Evolutionary conservation across 2,888 invertebrate species (phyloP), one percentile per base, ranked within the genome.

Genomic region (Agrilus cyanescens): DNA sequence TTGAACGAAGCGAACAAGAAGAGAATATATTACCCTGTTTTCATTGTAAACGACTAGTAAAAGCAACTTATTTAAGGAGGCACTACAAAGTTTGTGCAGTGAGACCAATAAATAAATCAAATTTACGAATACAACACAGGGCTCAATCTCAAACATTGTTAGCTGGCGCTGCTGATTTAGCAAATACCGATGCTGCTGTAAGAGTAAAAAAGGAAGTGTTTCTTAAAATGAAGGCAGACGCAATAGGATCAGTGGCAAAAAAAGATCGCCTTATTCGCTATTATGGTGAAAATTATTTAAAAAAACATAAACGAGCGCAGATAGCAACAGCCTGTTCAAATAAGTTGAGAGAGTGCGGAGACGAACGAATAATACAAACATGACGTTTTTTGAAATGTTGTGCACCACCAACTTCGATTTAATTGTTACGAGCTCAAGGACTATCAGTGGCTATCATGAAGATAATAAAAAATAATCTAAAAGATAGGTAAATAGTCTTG

Each of bases 161-260:
- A 18, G 31, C 35, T 6, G 25, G 12, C n/a, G n/a, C 44, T 14
- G 12, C 16, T 12, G 18, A 34, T 15, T 12, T 8, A 4, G 37
- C 4, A n/a, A 43, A 43, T 38, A 39, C 34, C 7, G 15, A 10
- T 7, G 10, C 34, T 29, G 31, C 32, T 12, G n/a, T 34, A 20
- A 20, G 43, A 43, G 38, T 39, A 25, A 38, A 34, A 35, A 38
- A 35, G 3, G 39, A 43, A 30, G 43, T 43, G 6, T 43, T 43
- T 30, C 6, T 5, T 8, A 31, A n/a, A 38, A 43, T 43, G 43
- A 35, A 14, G 29, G 31, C 38, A 16, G 43, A 43, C 13, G 13
- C 16, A 5, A 35, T 43, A 2, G 18, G 18, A 15, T n/a, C 29
- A 12, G 16, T 39, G 4, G 43, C 38, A 31, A 43, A 39, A 39